These are phyloP conservation scores for Aplysina aerophoba DNA, from an alignment of 37 sponge, comb jelly and placozoan species.

Conservation along the genomic window DNA sequence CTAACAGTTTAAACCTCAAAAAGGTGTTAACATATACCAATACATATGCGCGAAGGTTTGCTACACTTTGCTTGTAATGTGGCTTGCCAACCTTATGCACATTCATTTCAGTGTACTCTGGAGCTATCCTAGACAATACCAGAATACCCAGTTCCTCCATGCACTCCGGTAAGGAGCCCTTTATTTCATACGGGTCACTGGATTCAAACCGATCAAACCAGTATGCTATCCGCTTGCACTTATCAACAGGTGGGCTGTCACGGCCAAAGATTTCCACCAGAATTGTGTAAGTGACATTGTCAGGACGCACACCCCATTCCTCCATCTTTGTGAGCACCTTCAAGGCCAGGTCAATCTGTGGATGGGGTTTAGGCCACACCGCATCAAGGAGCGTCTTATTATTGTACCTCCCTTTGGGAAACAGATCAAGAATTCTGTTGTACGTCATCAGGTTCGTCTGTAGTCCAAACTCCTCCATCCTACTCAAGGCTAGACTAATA, in stretches of 20 bases:
- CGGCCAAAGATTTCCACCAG: slow-evolving; percentile 76
- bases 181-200: slow-evolving; percentile 78
- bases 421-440: slow-evolving; percentile 79
- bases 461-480: slow-evolving; percentile 83
- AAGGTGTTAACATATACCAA: too few relatives aligned
- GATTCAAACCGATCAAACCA: slow-evolving; percentile 84
- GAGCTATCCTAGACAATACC: slow-evolving; percentile 53
- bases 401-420: slow-evolving; percentile 79
- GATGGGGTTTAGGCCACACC: slow-evolving; percentile 84
- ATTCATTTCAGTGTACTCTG: slow-evolving; percentile 35
- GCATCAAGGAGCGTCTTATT: slow-evolving; percentile 79
- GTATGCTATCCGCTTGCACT: slow-evolving; percentile 81
- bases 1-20: too few relatives aligned
- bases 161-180: slow-evolving; percentile 48
- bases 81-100: slow-evolving; percentile 50
- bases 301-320: slow-evolving; percentile 83
- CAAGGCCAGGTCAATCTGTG: slow-evolving; percentile 86
- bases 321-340: slow-evolving; percentile 88
- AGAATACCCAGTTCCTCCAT: slow-evolving; percentile 58
- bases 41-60: too few relatives aligned
- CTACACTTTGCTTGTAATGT: too few relatives aligned
- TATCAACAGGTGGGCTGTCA: slow-evolving; percentile 78
- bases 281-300: slow-evolving; percentile 65
- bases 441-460: slow-evolving; percentile 76
- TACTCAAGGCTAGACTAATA: slow-evolving; percentile 68